A percentile compares a stretch with the other conserved stretches of the same genome.
Evolutionary conservation across 2,888 invertebrate species (phyloP).

Genomic region (Drosophila bunnanda): DNA sequence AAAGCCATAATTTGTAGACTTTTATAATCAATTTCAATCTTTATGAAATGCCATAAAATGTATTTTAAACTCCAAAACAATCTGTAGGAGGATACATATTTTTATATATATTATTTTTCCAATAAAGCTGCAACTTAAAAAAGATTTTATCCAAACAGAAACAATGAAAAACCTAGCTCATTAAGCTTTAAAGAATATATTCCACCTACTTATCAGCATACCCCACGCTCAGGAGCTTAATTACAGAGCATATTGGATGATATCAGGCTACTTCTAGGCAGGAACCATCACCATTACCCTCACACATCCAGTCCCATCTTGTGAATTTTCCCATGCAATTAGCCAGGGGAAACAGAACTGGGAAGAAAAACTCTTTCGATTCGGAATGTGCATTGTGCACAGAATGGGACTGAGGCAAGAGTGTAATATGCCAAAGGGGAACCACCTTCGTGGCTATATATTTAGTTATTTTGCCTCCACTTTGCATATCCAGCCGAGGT

Average conservation of each 20-base stretch:
- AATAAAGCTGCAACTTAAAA: neutral
- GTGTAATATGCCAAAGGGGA: constrained; percentile 60
- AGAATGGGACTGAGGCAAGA: constrained; percentile 6
- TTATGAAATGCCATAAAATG: neutral
- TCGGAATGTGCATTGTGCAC: constrained; percentile 59
- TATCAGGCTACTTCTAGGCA: constrained; percentile 50
- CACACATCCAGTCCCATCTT: constrained; percentile 29
- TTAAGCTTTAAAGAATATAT: neutral
- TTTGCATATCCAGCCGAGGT: constrained; percentile 61
- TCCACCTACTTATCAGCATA: constrained; percentile 5
- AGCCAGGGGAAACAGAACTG: constrained; percentile 41
- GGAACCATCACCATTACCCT: constrained; percentile 34
- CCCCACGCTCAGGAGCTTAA: neutral
- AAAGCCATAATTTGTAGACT: neutral
- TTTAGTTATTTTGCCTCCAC: constrained; percentile 22
- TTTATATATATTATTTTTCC: neutral
- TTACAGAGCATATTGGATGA: constrained; percentile 17
- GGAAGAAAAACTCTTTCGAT: constrained; percentile 34
- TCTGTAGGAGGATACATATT: neutral
- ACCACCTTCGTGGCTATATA: constrained; percentile 14
- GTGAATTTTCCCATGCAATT: constrained; percentile 69
- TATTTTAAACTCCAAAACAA: neutral
- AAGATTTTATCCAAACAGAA: neutral
- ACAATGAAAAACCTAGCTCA: neutral
- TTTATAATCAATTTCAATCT: neutral